Evolutionary conservation across 2,113 vertebrate genomes (phyloP), one percentile per base, ranked within the genome.

Genomic region (Neofelis nebulosa): DNA sequence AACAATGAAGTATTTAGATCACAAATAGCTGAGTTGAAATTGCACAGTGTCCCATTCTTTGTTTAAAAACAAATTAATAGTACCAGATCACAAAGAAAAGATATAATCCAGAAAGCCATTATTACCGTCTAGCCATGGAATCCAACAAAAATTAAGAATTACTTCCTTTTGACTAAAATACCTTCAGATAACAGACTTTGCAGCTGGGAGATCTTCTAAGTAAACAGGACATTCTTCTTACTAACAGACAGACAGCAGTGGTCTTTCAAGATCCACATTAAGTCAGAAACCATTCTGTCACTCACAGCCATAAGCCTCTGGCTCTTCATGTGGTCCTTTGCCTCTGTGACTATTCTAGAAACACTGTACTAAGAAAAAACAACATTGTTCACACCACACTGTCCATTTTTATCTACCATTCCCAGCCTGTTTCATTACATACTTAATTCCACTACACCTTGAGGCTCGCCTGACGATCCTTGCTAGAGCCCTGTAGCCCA

Each of bases 131-230:
- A 45, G 4, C 36, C 80, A 93, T 11, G 57, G 69, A 69, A 14
- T 61, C 93, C 73, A 95, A 63, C n/a, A 89, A 69, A 94, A 88
- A 87, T 3, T 71, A 92, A 87, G 27, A 85, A 36, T 48, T 84
- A 85, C 23, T 96, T 45, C 50, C n/a, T 95, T 84, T 86, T 76
- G 23, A 52, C 74, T 85, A 69, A 95, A 87, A 73, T 33, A 31
- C 4, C 15, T 11, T 2, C 78, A 86, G 27, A 74, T 87, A 86
- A 3, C 4, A 73, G 12, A 41, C 48, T 89, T 68, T 48, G 52
- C 9, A 68, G 12, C 45, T 36, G 71, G 55, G 78, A 84, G 38
- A 85, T 16, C 63, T 78, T 38, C 69, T 85, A 94, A 85, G 74
- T 55, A 38, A 61, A 73, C 89, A 74, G 27, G 1, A 85, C 18